Conservation (phyloP, 2,113 vertebrate genomes). For the Alligator mississippiensis region DNA sequence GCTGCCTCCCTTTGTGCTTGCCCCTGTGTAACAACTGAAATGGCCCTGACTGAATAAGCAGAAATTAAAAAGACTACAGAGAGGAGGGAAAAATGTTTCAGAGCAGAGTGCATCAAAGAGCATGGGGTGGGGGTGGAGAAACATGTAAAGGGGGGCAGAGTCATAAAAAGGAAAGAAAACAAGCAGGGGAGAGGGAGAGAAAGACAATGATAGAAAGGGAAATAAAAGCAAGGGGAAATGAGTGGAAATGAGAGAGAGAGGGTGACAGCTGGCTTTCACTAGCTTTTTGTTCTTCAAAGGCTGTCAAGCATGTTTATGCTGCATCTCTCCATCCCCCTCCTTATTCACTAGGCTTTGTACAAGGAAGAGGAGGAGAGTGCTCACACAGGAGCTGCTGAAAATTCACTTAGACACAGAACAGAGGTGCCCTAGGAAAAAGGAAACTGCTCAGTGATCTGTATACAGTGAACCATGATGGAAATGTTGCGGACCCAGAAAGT, state of each 20-base stretch:
- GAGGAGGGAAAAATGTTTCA: background rate
- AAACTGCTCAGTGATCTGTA: conserved; percentile 17
- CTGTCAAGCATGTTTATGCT: background rate
- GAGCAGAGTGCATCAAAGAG: background rate
- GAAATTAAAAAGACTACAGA: background rate
- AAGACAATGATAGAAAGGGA: background rate
- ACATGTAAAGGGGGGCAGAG: rapidly evolving
- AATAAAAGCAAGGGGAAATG: background rate
- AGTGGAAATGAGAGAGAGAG: background rate
- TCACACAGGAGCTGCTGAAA: background rate
- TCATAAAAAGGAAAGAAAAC: background rate
- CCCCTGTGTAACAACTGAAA: background rate
- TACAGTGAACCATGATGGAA: background rate
- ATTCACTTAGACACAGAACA: background rate
- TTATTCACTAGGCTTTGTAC: background rate
- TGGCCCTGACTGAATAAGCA: background rate
- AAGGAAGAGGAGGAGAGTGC: conserved; percentile 9
- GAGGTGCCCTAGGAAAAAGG: conserved; percentile 52
- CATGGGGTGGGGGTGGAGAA: background rate
- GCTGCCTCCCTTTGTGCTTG: background rate
- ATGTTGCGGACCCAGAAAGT: background rate
- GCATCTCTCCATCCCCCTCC: conserved; percentile 1
- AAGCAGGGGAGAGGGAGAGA: background rate
- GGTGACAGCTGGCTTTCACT: background rate
- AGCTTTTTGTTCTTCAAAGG: conserved; percentile 1